A percentile compares a stretch with the other conserved stretches of the same genome.
phyloP scores from a whole-genome alignment of 30 jellyfish, hydroid and myxozoan species.

The Turritopsis dohrnii region DNA sequence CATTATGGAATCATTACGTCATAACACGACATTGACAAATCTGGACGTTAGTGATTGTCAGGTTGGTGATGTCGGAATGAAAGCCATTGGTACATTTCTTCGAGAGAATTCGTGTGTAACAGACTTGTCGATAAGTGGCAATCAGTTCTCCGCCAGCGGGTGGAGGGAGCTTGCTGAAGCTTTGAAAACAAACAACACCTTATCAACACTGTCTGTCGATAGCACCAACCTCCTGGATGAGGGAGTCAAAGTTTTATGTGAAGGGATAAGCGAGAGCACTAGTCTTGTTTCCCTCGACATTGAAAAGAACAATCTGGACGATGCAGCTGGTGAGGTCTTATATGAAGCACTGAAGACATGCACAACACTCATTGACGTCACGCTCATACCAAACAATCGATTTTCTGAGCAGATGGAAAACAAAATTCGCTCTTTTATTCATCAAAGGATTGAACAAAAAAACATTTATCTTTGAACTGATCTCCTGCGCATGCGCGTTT shows the following conservation, averaged over 20 bases:
- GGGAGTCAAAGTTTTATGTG: constrained; percentile 47
- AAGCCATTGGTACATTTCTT: constrained; percentile 36
- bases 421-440: constrained; percentile 32
- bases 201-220: constrained; percentile 54
- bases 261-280: constrained; percentile 49
- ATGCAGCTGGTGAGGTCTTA: constrained; percentile 53
- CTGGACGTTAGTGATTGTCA: constrained; percentile 59
- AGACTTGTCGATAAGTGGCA: not conserved
- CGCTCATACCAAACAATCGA: constrained; percentile 47
- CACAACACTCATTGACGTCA: constrained; percentile 37
- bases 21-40: constrained; percentile 35
- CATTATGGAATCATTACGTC: constrained; percentile 40
- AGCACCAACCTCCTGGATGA: constrained; percentile 55
- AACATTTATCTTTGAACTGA: not conserved
- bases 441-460: not conserved
- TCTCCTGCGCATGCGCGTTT: not conserved
- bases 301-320: constrained; percentile 59
- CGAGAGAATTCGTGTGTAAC: not conserved
- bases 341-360: constrained; percentile 47
- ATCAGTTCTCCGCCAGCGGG: constrained; percentile 17
- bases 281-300: constrained; percentile 52
- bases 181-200: constrained; percentile 30
- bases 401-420: constrained; percentile 43
- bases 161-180: constrained; percentile 60
- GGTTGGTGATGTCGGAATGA: constrained; percentile 55